A percentile compares a stretch with the other conserved stretches of the same genome.
Conservation (phyloP, 2,797 vertebrate genomes). For the Ataeniobius toweri region DNA sequence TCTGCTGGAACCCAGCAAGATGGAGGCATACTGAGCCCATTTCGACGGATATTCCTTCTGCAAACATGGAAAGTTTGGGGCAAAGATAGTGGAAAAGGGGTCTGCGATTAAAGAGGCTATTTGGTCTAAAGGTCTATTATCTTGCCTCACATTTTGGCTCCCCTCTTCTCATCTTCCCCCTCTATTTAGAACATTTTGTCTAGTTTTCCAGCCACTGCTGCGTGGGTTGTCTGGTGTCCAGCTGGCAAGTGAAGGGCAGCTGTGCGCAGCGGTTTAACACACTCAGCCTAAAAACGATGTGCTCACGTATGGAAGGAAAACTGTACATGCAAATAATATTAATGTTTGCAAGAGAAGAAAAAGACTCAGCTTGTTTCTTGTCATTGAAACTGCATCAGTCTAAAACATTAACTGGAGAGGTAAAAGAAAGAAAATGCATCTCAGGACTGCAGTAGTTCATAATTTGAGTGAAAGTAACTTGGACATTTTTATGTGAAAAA, state of each 20-base stretch:
- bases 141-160: slow-evolving; percentile 41
- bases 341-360: slow-evolving; percentile 20
- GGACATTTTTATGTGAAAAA: background rate
- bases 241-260: slow-evolving; percentile 71
- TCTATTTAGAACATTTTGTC: slow-evolving; percentile 73
- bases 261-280: slow-evolving; percentile 66
- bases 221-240: slow-evolving; percentile 71
- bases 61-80: slow-evolving; percentile 17
- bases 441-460: background rate
- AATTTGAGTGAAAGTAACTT: background rate
- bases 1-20: background rate
- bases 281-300: slow-evolving; percentile 33
- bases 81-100: slow-evolving; percentile 19
- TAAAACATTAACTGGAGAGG: background rate
- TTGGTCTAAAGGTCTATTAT: slow-evolving; percentile 38
- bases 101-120: slow-evolving; percentile 37
- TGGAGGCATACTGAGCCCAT: slow-evolving; percentile 1
- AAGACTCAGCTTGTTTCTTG: slow-evolving; percentile 35
- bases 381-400: slow-evolving; percentile 35
- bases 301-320: slow-evolving; percentile 27
- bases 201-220: slow-evolving; percentile 75
- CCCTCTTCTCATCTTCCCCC: slow-evolving; percentile 42
- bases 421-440: background rate
- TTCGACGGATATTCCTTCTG: slow-evolving; percentile 39
- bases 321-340: slow-evolving; percentile 39